Evolutionary conservation across 2,888 invertebrate species (phyloP).

Genomic region (Miltochrista miniata): DNA sequence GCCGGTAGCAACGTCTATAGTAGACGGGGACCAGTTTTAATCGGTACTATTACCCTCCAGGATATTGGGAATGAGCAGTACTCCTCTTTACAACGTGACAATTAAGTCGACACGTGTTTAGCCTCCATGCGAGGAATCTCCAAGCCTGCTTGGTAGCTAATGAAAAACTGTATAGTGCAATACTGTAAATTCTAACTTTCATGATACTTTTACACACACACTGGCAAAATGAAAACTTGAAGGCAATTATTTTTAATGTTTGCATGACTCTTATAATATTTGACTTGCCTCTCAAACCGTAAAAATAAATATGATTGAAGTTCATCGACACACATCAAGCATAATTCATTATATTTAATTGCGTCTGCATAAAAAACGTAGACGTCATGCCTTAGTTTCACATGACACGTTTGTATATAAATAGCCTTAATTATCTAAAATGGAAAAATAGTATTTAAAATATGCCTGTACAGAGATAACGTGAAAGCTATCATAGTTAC

Average conservation of each 20-base stretch:
- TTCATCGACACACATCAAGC: not conserved
- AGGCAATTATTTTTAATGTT: not conserved
- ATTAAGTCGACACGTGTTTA: too few relatives aligned
- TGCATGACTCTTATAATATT: slow-evolving; percentile 1
- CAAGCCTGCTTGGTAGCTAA: too few relatives aligned
- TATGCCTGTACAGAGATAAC: not conserved
- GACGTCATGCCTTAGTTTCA: not conserved
- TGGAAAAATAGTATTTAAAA: not conserved
- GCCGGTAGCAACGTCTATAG: too few relatives aligned
- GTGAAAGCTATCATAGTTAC: not conserved
- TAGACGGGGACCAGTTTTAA: too few relatives aligned
- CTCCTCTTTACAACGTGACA: too few relatives aligned
- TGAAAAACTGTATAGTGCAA: too few relatives aligned
- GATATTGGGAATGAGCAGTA: too few relatives aligned
- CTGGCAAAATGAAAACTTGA: too few relatives aligned
- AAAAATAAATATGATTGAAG: slow-evolving; percentile 5
- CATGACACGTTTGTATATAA: slow-evolving; percentile 1
- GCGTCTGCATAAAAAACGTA: slow-evolving; percentile 1
- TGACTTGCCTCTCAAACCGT: slow-evolving; percentile 1
- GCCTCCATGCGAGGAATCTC: too few relatives aligned
- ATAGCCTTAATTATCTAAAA: slow-evolving; percentile 1
- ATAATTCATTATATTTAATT: slow-evolving; percentile 1
- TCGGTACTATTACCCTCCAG: too few relatives aligned
- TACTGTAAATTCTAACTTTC: too few relatives aligned
- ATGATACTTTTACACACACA: too few relatives aligned